Percentiles rank a stretch among this genome's conserved stretches.
Evolutionary conservation across 1,140 invertebrate species (phyloP).

Genomic region (Probaryconus sp.): DNA sequence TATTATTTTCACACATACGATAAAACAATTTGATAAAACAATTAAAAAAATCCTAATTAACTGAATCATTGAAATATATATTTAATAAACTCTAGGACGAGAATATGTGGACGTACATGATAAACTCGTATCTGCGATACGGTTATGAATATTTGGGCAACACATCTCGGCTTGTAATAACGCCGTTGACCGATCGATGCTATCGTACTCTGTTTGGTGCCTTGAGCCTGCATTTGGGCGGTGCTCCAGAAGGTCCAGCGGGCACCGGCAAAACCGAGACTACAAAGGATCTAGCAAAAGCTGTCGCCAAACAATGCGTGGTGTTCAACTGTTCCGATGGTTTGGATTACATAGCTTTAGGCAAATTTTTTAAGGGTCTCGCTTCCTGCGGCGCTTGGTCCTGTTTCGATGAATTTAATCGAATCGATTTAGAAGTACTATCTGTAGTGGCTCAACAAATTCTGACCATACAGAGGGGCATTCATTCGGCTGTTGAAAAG

Average conservation of each 20-base stretch:
- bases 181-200: slow-evolving; percentile 94
- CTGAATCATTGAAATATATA: not conserved
- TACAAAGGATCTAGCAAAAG: slow-evolving; percentile 97
- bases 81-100: slow-evolving; percentile 77
- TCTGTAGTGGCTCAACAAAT: slow-evolving; percentile 97
- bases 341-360: slow-evolving; percentile 94
- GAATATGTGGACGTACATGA: slow-evolving; percentile 87
- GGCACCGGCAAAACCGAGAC: slow-evolving; percentile 98
- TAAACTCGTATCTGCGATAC: slow-evolving; percentile 93
- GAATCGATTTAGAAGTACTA: slow-evolving; percentile 90
- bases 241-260: slow-evolving; percentile 96
- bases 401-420: slow-evolving; percentile 97
- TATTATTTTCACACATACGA: not conserved
- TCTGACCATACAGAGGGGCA: slow-evolving; percentile 86
- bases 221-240: slow-evolving; percentile 89
- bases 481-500: slow-evolving; percentile 87
- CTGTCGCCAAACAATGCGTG: slow-evolving; percentile 96
- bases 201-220: slow-evolving; percentile 96
- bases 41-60: slow-evolving; percentile 4
- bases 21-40: not conserved
- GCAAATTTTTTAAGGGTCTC: slow-evolving; percentile 98
- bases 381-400: slow-evolving; percentile 98
- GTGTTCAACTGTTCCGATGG: slow-evolving; percentile 98
- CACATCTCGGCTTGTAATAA: slow-evolving; percentile 91
- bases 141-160: slow-evolving; percentile 98